Percentiles rank a stretch among this genome's conserved stretches.
Evolutionary conservation across 2,888 invertebrate genomes (phyloP).

Genomic region (Eupithecia dodoneata): DNA sequence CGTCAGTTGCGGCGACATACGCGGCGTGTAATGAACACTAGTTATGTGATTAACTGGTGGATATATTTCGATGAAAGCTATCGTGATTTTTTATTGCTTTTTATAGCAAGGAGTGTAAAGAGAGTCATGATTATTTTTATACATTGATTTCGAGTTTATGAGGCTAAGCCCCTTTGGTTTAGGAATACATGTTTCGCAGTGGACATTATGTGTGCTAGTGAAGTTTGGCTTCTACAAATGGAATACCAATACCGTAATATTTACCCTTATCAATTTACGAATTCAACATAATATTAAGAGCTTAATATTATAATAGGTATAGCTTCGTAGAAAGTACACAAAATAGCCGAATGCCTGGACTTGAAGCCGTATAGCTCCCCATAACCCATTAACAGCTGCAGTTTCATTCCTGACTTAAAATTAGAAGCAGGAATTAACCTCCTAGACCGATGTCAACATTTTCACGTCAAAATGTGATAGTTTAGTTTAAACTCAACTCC

Average conservation of each 20-base stretch:
- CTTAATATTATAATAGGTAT: too few species aligned
- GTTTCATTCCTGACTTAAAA: constrained; percentile 9
- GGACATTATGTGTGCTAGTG: neutral
- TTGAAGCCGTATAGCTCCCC: neutral
- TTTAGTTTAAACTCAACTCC: neutral
- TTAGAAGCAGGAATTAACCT: constrained; percentile 3
- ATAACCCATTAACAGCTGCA: constrained; percentile 1
- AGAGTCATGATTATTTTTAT: neutral
- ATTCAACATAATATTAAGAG: too few species aligned
- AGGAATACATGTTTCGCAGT: neutral
- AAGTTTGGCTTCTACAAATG: neutral
- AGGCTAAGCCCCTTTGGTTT: neutral
- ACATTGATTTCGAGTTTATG: too few species aligned
- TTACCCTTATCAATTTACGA: neutral
- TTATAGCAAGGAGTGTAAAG: neutral
- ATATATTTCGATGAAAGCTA: neutral
- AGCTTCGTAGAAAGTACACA: neutral
- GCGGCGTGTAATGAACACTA: too few species aligned
- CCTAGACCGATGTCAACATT: constrained; percentile 29
- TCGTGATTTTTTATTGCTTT: neutral
- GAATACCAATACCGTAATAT: neutral
- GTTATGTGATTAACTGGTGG: neutral
- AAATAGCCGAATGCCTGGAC: neutral
- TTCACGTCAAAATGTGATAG: constrained; percentile 23
- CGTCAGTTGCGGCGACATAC: too few species aligned